A percentile compares a stretch with the other conserved stretches of the same genome.
phyloP scores from a whole-genome alignment of 2,797 vertebrate species.

The Halcyon leucocephala region DNA sequence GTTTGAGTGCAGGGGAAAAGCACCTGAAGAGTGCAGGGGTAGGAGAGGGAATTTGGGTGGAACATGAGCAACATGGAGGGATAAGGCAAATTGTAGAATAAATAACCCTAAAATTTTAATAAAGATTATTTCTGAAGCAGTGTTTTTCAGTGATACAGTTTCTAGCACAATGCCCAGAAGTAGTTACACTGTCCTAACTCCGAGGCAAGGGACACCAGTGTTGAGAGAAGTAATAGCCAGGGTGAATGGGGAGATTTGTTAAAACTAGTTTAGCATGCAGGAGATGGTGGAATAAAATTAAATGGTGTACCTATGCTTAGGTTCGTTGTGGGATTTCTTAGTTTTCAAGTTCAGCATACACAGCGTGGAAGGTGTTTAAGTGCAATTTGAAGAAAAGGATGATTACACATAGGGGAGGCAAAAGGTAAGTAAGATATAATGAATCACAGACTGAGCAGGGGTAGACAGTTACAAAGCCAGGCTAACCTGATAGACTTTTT shows the following conservation, averaged over 20 bases:
- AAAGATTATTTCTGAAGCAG: neutral
- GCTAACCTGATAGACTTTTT: neutral
- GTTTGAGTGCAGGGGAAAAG: neutral
- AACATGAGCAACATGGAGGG: rapidly evolving
- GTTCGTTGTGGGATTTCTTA: neutral
- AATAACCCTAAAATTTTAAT: neutral
- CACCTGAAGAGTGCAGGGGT: neutral
- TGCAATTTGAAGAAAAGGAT: neutral
- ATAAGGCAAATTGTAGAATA: neutral
- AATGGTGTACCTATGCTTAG: neutral
- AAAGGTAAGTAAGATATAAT: neutral
- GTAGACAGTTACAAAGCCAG: neutral
- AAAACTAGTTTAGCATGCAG: neutral
- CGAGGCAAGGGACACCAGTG: neutral
- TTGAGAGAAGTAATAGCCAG: neutral
- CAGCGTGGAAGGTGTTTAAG: neutral
- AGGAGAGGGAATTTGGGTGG: neutral
- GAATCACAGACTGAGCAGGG: neutral
- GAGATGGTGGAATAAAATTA: neutral
- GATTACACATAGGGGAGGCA: neutral
- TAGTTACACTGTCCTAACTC: neutral
- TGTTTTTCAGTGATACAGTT: neutral
- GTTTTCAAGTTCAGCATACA: neutral
- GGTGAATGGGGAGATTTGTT: neutral
- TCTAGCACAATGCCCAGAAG: neutral